Evolutionary conservation across 2,797 vertebrate species (phyloP).

Genomic region (Rhincodon typus): DNA sequence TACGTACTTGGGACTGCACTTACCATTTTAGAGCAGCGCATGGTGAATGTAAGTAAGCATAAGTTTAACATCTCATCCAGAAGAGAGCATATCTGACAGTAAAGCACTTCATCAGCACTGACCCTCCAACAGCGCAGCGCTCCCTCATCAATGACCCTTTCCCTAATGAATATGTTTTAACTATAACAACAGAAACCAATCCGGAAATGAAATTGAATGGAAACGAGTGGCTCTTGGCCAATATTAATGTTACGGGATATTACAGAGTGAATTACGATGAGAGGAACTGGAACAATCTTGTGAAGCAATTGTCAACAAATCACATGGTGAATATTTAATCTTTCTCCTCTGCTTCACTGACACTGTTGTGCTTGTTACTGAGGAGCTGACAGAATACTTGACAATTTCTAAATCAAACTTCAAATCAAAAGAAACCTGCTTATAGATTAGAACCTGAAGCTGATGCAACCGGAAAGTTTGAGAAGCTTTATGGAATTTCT

Average conservation of each 20-base stretch:
- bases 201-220: slow-evolving; percentile 39
- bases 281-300: slow-evolving; percentile 74
- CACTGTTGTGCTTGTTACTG: not conserved
- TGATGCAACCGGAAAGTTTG: not conserved
- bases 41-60: too few species aligned
- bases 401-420: not conserved
- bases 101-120: too few species aligned
- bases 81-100: too few species aligned
- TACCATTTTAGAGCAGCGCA: too few species aligned
- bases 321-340: slow-evolving; percentile 52
- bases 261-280: slow-evolving; percentile 88
- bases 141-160: too few species aligned
- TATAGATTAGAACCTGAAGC: too few species aligned
- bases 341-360: too few species aligned
- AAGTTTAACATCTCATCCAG: too few species aligned
- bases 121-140: too few species aligned
- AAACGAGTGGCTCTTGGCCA: slow-evolving; percentile 70
- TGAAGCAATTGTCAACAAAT: slow-evolving; percentile 51
- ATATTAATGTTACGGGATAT: slow-evolving; percentile 73
- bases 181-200: slow-evolving; percentile 39
- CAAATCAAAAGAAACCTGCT: not conserved
- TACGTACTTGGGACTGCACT: too few species aligned
- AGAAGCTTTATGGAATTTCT: not conserved
- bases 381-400: not conserved
- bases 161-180: not conserved